Base-by-base conservation (phyloP, 2,888 invertebrate genomes). In the Macrostomum cliftonense region DNA sequence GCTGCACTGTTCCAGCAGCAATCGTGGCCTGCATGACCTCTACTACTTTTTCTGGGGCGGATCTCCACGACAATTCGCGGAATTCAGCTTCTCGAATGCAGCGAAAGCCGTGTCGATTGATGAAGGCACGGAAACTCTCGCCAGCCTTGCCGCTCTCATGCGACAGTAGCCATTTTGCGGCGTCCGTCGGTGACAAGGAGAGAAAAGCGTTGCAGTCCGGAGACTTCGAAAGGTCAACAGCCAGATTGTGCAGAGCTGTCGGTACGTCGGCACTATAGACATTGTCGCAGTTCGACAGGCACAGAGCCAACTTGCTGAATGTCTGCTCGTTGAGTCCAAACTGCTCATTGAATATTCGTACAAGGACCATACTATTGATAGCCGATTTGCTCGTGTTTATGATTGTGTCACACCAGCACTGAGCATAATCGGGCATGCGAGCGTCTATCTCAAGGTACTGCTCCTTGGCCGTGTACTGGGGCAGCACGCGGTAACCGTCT, bases 251-350 rank as follows among this genome's bases (percentile, higher is more conserved):
- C 44, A 78, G 57, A 1, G 73, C 71, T 14, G 70, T 64, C 0
- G 82, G 80, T 11, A 85, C 78, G 61, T 83, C 81, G 0, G 80
- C 82, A 16, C 83, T 83, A 46, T 81, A 73, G 0, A 82, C 79
- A 53, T 79, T 76, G 0, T 69, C 68, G 56, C 80, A 80, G 0
- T 79, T 77, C 12, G 80, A 77, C 38, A 83, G 71, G 19, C 85
- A 64, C 21, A 74, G 60, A 0, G 79, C 77, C 43, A 83, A 76
- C 65, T 84, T 83, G 38, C 76, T 74, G 57, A 78, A 78, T 55
- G 80, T 77, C 14, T 79, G 78, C 0, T 72, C 64, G 1, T 75
- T 76, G 59, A 81, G 76, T 38, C 49, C 49, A 2, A n/a, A 13
- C 4, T 39, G 20, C 20, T 20, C 16, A 9, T 48, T 39, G 37